A percentile compares a stretch with the other conserved stretches of the same genome.
These are phyloP conservation scores for Dicerorhinus sumatrensis DNA, from an alignment of 2,113 vertebrate species.

Conservation along the genomic window DNA sequence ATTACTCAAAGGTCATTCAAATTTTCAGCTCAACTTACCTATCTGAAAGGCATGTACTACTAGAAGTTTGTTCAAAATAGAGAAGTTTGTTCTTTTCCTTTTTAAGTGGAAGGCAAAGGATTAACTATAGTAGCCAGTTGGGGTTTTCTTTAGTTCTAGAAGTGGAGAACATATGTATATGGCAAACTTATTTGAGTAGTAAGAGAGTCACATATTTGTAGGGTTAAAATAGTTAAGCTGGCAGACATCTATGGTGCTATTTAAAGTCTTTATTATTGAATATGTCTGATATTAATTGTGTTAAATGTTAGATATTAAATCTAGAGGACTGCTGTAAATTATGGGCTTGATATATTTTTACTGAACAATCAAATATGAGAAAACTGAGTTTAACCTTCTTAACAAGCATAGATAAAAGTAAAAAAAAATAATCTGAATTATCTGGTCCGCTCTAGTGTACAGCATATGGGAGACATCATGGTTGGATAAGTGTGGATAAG, in stretches of 20 bases:
- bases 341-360: neutral
- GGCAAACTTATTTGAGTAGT: neutral
- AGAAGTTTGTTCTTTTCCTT: neutral
- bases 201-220: conserved; percentile 18
- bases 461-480: neutral
- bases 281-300: neutral
- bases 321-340: neutral
- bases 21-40: neutral
- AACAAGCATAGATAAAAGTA: neutral
- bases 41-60: neutral
- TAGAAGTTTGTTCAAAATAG: neutral
- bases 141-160: conserved; percentile 7
- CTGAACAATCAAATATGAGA: neutral
- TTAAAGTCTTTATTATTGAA: conserved; percentile 29
- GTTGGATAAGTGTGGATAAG: neutral
- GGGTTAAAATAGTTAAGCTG: conserved; percentile 9
- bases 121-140: neutral
- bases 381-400: neutral
- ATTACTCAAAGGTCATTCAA: conserved; percentile 46
- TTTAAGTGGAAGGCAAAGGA: neutral
- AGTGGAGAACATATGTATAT: neutral
- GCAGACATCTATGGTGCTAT: neutral
- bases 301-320: neutral
- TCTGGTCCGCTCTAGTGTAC: neutral
- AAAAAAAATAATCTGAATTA: neutral